Base-by-base conservation (phyloP, 2,113 vertebrate species). In the Ornithorhynchus anatinus region DNA sequence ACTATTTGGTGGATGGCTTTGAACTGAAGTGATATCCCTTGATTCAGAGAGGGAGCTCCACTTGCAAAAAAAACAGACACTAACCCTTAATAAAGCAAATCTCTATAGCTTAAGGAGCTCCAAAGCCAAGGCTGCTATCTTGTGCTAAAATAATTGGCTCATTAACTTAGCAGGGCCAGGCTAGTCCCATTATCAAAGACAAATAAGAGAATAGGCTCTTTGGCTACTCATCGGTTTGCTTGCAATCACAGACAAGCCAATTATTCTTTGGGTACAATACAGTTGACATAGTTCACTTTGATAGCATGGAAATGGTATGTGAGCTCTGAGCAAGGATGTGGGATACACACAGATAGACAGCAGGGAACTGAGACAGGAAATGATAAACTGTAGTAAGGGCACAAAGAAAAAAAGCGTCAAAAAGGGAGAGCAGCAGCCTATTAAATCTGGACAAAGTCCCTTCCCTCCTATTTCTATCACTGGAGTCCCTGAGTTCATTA, bases 71-170 rank as follows among this genome's bases (percentile, higher is more conserved):
- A 73, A 53, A 33, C 22, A 54, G 70, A 16, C 23, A 31, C 43
- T 50, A 81, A 35, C 3, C 23, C 50, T 76, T 76, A 64, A 81
- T 81, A 81, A 70, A 79, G 76, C 40, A 62, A 67, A 75, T 64
- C 13, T 25, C 32, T 36, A 79, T 68, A 79, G 8, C 40, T 75
- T 33, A n/a, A 59, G 73, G 7, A 27, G 6, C 16, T 13, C 27
- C 45, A 20, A 29, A 15, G 45, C 13, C 1, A 27, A 27, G 70
- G 22, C 32, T 75, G 54, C 20, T 27, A 15, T 20, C 40, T 52
- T 62, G 58, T 66, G 36, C 40, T 72, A 50, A 68, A 66, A 51
- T 64, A 87, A 69, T n/a, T 17, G 4, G 31, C 51, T 82, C 53
- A 72, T 69, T 57, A 79, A 82, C 33, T 52, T 62, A 66, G 39